Base-by-base conservation (phyloP, 2,888 invertebrate genomes). In the Mesopsocus fuscifrons region DNA sequence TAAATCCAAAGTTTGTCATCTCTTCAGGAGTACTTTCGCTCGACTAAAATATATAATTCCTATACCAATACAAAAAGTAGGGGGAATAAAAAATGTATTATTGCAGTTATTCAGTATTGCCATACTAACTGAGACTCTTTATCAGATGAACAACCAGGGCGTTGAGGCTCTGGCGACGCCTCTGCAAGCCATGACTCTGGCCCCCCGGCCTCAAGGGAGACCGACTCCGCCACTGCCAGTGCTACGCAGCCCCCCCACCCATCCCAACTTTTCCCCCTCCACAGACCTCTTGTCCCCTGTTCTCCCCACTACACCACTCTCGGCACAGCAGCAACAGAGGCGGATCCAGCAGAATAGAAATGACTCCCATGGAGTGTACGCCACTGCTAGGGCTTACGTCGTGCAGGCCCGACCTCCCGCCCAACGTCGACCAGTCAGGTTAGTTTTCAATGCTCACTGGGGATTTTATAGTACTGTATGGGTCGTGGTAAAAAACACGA, bases 261-360 rank as follows among this genome's bases (percentile, higher is more conserved):
- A 38, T 11, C 38, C 38, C 21, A 38, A 38, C 21, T 38, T 38
- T 20, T 38, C 38, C 11, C 20, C 20, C 6, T 17, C 21, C 20
- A 20, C 20, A n/a, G 38, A 38, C 15, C n/a, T 38, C 5, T 13
- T 38, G 6, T 38, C 38, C 20, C 38, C 38, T 5, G 21, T 38
- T 3, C 5, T 18, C 3, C 38, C 38, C 5, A 20, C 18, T 38
- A 20, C 38, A 6, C 38, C 38, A 3, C 17, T 38, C 20, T 38
- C 38, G 3, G 3, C 5, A 3, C 38, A 38, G 11, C 38, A 38
- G 38, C 38, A 38, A 38, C 38, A 38, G 20, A 38, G 38, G 38
- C 17, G 38, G n/a, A 9, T 38, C 6, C 38, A 38, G 21, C 38
- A 38, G 20, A 3, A 38, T n/a, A 38, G 6, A 18, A 20, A 20